These are phyloP conservation scores for Meteorus colon DNA, from an alignment of 2,888 invertebrate genomes.

Conservation along the genomic window DNA sequence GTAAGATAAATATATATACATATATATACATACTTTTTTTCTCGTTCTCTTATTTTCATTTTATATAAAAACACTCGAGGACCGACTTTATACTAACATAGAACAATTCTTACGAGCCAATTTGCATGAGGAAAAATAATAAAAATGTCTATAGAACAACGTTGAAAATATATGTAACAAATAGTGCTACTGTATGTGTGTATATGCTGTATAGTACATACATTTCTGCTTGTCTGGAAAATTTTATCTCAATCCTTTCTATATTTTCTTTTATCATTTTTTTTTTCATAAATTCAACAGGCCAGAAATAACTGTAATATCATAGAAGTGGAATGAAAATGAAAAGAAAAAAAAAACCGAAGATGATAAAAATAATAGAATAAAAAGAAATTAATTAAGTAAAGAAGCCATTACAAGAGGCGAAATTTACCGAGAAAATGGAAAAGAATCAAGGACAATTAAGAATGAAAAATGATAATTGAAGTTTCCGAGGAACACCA, in stretches of 20 bases:
- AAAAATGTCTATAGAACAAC: slow-evolving; percentile 37
- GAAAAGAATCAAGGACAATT: slow-evolving; percentile 18
- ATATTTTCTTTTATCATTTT: slow-evolving; percentile 24
- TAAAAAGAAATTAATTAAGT: slow-evolving; percentile 22
- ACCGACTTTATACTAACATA: background rate
- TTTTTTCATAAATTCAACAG: slow-evolving; percentile 27
- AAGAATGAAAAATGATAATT: slow-evolving; percentile 39
- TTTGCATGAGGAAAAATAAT: slow-evolving; percentile 49
- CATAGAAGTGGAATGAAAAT: background rate
- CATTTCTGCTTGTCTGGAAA: slow-evolving; percentile 44
- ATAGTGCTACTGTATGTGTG: slow-evolving; percentile 29
- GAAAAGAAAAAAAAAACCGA: background rate
- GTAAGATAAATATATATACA: background rate
- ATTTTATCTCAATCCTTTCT: slow-evolving; percentile 41
- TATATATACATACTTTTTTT: background rate
- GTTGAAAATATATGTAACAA: slow-evolving; percentile 29
- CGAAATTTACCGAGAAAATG: background rate
- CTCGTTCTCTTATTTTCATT: slow-evolving; percentile 34
- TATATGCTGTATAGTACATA: slow-evolving; percentile 7
- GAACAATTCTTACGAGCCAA: slow-evolving; percentile 30
- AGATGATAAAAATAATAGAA: background rate
- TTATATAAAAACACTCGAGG: slow-evolving; percentile 12
- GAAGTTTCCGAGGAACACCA: slow-evolving; percentile 32
- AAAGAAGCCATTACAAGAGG: background rate
- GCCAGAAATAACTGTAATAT: slow-evolving; percentile 11